Conservation (phyloP, 2,113 vertebrate species). For the Rostratula benghalensis region DNA sequence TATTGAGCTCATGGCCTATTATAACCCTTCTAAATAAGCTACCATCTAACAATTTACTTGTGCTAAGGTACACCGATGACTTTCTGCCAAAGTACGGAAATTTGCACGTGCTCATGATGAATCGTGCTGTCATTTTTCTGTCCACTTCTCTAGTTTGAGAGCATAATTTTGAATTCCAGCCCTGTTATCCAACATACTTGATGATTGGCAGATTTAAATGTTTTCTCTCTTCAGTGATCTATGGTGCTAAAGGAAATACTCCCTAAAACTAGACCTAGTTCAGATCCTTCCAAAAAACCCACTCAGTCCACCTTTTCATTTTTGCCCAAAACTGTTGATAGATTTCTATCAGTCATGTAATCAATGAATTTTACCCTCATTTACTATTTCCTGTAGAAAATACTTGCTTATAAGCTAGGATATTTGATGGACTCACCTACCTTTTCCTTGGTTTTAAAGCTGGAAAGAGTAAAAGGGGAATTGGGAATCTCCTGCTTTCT, state of each 20-base stretch:
- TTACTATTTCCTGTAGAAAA: not conserved
- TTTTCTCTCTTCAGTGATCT: not conserved
- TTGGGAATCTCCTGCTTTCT: not conserved
- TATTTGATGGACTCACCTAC: not conserved
- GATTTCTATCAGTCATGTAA: too few relatives aligned
- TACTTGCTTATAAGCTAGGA: not conserved
- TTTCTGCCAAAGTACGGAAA: fast-evolving
- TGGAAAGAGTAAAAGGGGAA: not conserved
- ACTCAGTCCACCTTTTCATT: not conserved
- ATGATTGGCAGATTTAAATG: not conserved
- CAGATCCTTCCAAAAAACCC: not conserved
- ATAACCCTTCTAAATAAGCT: not conserved
- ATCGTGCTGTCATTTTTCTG: not conserved
- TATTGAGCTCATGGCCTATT: not conserved
- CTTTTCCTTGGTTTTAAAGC: not conserved
- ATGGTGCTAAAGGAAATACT: not conserved
- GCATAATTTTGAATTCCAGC: not conserved
- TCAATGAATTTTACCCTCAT: not conserved
- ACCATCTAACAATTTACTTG: not conserved
- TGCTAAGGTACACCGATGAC: not conserved
- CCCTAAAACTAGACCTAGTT: not conserved
- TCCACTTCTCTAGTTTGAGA: not conserved
- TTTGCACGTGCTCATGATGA: not conserved
- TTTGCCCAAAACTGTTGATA: too few relatives aligned
- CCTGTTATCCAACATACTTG: not conserved